Evolutionary conservation across 1,140 invertebrate species (phyloP).

Genomic region (Drosophila hydei): DNA sequence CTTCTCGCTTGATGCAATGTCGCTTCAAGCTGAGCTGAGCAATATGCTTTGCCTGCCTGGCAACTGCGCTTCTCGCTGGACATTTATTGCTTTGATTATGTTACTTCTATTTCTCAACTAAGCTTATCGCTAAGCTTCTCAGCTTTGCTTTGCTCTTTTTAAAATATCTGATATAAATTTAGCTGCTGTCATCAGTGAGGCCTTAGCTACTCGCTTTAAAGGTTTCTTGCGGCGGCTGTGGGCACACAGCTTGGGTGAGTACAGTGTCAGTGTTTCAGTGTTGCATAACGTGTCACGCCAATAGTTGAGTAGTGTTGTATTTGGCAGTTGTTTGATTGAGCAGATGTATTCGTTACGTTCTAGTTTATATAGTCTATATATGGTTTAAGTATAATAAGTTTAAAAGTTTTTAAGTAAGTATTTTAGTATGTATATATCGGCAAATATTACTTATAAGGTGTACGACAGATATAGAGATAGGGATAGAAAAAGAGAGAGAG

Average conservation of each 20-base stretch:
- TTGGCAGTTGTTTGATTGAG: slow-evolving; percentile 7
- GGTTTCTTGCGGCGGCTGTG: no score
- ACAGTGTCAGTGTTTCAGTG: slow-evolving; percentile 1
- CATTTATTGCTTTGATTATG: no score
- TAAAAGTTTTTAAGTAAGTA: slow-evolving; percentile 51
- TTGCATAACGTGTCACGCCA: slow-evolving; percentile 18
- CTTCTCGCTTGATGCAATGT: not conserved
- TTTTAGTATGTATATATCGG: slow-evolving; percentile 62
- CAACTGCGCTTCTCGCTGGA: no score
- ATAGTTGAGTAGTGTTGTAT: slow-evolving; percentile 13
- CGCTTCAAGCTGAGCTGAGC: not conserved
- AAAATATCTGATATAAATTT: no score
- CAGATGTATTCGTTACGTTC: slow-evolving; percentile 38
- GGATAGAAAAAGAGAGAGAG: slow-evolving; percentile 7
- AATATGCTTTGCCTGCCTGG: no score
- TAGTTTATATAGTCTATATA: slow-evolving; percentile 49
- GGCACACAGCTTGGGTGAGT: not conserved
- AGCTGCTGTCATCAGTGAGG: no score
- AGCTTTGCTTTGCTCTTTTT: no score
- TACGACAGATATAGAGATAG: slow-evolving; percentile 27
- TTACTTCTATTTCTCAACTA: no score
- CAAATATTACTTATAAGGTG: slow-evolving; percentile 56
- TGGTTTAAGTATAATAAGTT: slow-evolving; percentile 32
- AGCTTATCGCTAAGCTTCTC: not conserved
- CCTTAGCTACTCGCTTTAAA: not conserved